phyloP scores from a whole-genome alignment of 2,113 vertebrate genomes.

The Madoqua kirkii region DNA sequence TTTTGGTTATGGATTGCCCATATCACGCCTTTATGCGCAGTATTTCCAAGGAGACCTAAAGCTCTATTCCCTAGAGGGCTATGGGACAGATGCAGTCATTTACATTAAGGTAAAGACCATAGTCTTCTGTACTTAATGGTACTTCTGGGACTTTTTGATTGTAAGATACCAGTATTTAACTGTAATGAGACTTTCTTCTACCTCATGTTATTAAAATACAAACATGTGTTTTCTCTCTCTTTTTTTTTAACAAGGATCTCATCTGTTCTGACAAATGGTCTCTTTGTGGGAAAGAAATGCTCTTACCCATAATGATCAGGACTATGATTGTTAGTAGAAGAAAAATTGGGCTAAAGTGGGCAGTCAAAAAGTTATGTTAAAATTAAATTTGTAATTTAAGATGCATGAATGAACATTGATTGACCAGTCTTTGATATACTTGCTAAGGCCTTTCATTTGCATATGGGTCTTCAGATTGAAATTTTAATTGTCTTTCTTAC shows the following conservation, averaged over 20 bases:
- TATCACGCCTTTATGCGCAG: conserved; percentile 95
- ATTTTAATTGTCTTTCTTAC: background rate
- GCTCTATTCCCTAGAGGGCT: conserved; percentile 96
- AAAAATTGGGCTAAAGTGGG: background rate
- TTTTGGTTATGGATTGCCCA: conserved; percentile 96
- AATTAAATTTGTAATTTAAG: background rate
- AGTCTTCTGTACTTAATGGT: background rate
- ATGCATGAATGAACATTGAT: background rate
- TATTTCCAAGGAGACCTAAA: conserved; percentile 99
- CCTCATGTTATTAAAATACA: background rate
- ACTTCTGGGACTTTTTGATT: background rate
- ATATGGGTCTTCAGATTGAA: background rate
- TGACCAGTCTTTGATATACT: background rate
- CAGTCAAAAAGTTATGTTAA: background rate
- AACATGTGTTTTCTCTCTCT: background rate
- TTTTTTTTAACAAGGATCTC: background rate
- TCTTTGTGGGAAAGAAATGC: background rate
- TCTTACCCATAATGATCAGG: background rate
- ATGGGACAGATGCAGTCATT: conserved; percentile 94
- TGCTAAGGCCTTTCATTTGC: background rate
- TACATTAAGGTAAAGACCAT: conserved; percentile 90
- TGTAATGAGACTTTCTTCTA: background rate
- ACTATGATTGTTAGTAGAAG: background rate
- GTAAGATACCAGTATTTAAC: background rate
- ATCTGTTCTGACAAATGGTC: background rate